Evolutionary conservation across 2,113 vertebrate genomes (phyloP).

Genomic region (Ciconia maguari): DNA sequence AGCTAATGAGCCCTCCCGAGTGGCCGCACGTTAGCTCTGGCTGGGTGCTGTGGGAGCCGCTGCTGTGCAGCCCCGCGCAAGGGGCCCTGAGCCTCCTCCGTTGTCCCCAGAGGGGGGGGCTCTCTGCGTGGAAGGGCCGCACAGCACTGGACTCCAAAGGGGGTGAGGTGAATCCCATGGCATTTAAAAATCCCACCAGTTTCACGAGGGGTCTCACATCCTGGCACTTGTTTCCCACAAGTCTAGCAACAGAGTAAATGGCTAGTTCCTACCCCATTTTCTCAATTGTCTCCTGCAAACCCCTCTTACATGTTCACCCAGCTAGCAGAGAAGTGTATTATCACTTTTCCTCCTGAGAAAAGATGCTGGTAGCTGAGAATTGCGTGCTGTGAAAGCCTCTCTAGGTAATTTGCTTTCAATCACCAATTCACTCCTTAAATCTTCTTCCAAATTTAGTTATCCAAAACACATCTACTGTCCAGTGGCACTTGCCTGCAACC

Average conservation of each 20-base stretch:
- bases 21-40: neutral
- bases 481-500: neutral
- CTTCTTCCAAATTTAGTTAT: neutral
- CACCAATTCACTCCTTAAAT: neutral
- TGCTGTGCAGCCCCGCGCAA: neutral
- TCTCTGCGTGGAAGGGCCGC: neutral
- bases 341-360: neutral
- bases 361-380: neutral
- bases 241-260: neutral
- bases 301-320: neutral
- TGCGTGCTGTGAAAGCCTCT: neutral
- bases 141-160: neutral
- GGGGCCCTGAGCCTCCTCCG: neutral
- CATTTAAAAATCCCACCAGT: neutral
- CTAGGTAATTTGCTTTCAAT: neutral
- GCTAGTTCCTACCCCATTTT: neutral
- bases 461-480: neutral
- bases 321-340: neutral
- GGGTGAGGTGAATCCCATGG: neutral
- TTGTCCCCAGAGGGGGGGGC: neutral
- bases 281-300: neutral
- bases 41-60: fast-evolving
- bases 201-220: neutral
- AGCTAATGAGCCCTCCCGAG: neutral
- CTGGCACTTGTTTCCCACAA: neutral